Percentiles rank a stretch among this genome's conserved stretches.
Evolutionary conservation across 1,140 invertebrate genomes (phyloP).

Genomic region (Scaptomyza montana): DNA sequence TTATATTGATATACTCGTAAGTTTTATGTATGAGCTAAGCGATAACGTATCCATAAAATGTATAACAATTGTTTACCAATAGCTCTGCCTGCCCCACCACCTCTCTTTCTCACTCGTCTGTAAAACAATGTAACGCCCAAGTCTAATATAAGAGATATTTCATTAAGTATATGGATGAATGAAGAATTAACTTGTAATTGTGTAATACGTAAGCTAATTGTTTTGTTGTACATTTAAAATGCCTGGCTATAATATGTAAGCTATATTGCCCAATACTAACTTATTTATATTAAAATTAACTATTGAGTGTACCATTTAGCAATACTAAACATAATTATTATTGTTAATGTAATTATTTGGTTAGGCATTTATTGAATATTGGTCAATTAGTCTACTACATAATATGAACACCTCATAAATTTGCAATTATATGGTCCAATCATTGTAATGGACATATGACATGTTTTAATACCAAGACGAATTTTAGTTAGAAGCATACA

Average conservation of each 20-base stretch:
- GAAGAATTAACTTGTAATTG: neutral
- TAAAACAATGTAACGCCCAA: too few species aligned
- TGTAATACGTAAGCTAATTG: constrained; percentile 11
- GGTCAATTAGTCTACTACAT: constrained; percentile 6
- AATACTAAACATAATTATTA: constrained; percentile 27
- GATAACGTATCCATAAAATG: constrained; percentile 12
- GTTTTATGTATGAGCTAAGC: constrained; percentile 12
- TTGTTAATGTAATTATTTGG: constrained; percentile 2
- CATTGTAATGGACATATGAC: constrained; percentile 8
- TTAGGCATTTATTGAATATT: constrained; percentile 12
- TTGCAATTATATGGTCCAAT: neutral
- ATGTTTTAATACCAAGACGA: constrained; percentile 11
- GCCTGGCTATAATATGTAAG: constrained; percentile 8
- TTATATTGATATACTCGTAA: constrained; percentile 25
- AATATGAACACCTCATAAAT: neutral
- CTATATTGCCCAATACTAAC: neutral
- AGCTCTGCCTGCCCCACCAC: constrained; percentile 12
- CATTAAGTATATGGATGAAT: constrained; percentile 5
- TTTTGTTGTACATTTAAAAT: constrained; percentile 8
- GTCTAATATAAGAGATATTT: constrained; percentile 16
- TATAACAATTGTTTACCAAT: constrained; percentile 7
- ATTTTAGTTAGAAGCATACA: constrained; percentile 1
- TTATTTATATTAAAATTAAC: constrained; percentile 11
- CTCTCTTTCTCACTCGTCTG: neutral
- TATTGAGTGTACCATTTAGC: constrained; percentile 10